Conservation (phyloP, 2,888 invertebrate genomes). For the Agrotis ipsilon region DNA sequence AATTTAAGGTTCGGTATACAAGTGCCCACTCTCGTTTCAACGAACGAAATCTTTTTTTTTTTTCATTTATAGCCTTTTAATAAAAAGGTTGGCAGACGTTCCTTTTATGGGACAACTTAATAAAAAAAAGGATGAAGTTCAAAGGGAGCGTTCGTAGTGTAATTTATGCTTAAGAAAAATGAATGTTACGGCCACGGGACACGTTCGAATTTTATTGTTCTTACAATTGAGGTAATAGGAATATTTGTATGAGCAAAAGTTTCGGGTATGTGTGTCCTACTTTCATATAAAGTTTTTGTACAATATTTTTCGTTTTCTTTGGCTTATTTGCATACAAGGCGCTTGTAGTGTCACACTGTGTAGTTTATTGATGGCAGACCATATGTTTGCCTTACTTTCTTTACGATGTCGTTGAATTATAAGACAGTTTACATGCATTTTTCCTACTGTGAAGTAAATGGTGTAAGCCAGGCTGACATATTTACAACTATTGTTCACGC, state of each 20-base stretch:
- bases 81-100: slow-evolving; percentile 71
- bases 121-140: slow-evolving; percentile 73
- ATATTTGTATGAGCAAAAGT: slow-evolving; percentile 61
- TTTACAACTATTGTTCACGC: background rate
- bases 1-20: slow-evolving; percentile 68
- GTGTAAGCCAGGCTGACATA: background rate
- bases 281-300: slow-evolving; percentile 35
- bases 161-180: slow-evolving; percentile 80
- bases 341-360: background rate
- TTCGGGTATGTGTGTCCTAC: slow-evolving; percentile 45
- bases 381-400: background rate
- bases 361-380: background rate
- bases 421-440: background rate
- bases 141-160: slow-evolving; percentile 71
- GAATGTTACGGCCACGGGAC: slow-evolving; percentile 74
- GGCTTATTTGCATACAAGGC: background rate
- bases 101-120: slow-evolving; percentile 74
- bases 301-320: background rate
- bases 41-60: slow-evolving; percentile 69
- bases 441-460: background rate
- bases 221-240: slow-evolving; percentile 69
- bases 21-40: slow-evolving; percentile 68
- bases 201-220: slow-evolving; percentile 83
- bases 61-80: slow-evolving; percentile 75
- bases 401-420: background rate